Percentiles rank a stretch among this genome's conserved stretches.
Evolutionary conservation across 2,797 vertebrate species (phyloP).

Genomic region (Acridotheres tristis): DNA sequence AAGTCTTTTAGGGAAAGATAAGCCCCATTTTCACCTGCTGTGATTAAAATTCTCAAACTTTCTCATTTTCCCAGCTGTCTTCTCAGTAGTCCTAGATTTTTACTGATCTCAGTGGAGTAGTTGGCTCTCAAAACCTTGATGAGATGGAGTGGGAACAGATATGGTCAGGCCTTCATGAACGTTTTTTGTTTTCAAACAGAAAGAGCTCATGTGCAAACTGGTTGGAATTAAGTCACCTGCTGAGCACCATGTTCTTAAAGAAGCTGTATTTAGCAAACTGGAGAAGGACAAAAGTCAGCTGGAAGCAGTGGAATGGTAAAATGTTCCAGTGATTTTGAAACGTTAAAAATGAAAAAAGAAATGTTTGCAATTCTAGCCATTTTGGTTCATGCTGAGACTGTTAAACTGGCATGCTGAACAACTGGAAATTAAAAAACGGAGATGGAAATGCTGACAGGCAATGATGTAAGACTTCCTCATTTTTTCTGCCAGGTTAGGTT

Average conservation of each 20-base stretch:
- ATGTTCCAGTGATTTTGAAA: background rate
- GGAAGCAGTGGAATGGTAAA: conserved; percentile 87
- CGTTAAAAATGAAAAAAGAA: background rate
- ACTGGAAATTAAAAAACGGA: background rate
- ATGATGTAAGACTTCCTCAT: background rate
- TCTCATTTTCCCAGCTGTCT: background rate
- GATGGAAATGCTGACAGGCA: background rate
- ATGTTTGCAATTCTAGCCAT: background rate
- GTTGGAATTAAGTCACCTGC: conserved; percentile 80
- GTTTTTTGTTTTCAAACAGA: conserved; percentile 75
- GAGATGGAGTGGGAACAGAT: background rate
- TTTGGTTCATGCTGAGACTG: background rate
- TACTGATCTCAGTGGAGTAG: background rate
- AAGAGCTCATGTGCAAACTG: conserved; percentile 86
- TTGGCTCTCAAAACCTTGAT: background rate
- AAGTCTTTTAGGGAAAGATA: background rate
- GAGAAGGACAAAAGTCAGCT: conserved; percentile 80
- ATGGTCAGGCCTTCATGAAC: background rate
- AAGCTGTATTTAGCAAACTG: conserved; percentile 79
- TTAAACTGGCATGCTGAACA: background rate
- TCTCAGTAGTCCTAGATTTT: background rate
- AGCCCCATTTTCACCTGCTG: background rate
- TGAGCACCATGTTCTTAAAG: conserved; percentile 77
- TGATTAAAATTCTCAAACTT: background rate
- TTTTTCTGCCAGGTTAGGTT: conserved; percentile 84